Evolutionary conservation across 2,113 vertebrate genomes (phyloP).

Genomic region (Aegithalos caudatus): DNA sequence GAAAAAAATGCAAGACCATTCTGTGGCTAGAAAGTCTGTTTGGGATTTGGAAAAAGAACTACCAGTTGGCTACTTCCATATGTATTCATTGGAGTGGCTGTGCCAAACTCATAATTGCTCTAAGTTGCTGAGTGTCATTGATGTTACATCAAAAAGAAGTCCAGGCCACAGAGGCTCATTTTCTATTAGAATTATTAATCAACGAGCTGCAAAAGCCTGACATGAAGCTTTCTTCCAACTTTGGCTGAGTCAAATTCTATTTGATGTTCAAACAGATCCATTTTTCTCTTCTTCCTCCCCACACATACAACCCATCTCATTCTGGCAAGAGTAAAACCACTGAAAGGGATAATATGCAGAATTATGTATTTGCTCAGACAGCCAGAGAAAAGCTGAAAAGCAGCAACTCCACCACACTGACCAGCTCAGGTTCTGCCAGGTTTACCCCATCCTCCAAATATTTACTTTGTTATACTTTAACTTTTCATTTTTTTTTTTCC

Average conservation of each 20-base stretch:
- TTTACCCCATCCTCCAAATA: slow-evolving; percentile 12
- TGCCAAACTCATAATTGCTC: background rate
- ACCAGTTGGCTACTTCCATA: background rate
- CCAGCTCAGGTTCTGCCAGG: background rate
- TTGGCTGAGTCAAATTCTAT: background rate
- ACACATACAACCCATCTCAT: background rate
- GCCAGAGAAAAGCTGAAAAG: background rate
- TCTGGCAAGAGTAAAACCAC: background rate
- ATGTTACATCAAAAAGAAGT: background rate
- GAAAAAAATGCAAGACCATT: background rate
- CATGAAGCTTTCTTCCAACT: background rate
- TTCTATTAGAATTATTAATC: slow-evolving; percentile 22
- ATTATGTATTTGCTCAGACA: background rate
- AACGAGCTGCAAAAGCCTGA: background rate
- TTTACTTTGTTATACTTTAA: slow-evolving; percentile 7
- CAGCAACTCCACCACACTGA: background rate
- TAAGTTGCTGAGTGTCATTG: background rate
- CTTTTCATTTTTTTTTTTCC: background rate
- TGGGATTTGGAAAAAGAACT: background rate
- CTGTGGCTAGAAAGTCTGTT: background rate
- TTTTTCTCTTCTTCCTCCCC: background rate
- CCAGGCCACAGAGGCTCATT: background rate
- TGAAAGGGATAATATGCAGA: background rate
- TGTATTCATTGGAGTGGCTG: background rate
- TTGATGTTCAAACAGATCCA: background rate